Percentiles rank a stretch among this genome's conserved stretches.
phyloP scores from a whole-genome alignment of 1,140 invertebrate species.

The Pectinophora gossypiella region DNA sequence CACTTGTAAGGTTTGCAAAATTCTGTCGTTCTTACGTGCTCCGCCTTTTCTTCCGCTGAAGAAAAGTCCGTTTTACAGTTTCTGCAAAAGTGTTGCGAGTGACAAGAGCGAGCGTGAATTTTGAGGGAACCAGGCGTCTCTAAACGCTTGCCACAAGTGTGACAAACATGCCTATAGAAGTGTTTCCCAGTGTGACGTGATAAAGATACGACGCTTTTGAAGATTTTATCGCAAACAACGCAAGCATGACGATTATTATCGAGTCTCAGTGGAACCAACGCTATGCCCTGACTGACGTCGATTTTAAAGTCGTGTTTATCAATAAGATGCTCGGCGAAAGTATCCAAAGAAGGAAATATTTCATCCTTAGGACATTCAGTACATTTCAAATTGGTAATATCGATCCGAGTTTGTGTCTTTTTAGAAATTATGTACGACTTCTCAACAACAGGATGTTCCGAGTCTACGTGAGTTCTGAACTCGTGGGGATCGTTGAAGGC shows the following conservation, averaged over 20 bases:
- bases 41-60: constrained; percentile 9
- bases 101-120: neutral
- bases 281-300: constrained; percentile 4
- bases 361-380: constrained; percentile 2
- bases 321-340: constrained; percentile 10
- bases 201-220: constrained; percentile 1
- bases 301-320: constrained; percentile 11
- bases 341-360: neutral
- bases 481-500: constrained; percentile 12
- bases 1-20: constrained; percentile 7
- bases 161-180: constrained; percentile 14
- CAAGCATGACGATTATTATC: constrained; percentile 14
- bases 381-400: neutral
- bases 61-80: constrained; percentile 10
- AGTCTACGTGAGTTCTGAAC: constrained; percentile 12
- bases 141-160: constrained; percentile 18
- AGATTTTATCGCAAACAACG: constrained; percentile 13
- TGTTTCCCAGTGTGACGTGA: constrained; percentile 15
- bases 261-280: constrained; percentile 12
- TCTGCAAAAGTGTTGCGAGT: constrained; percentile 2
- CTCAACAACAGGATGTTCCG: constrained; percentile 6
- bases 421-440: neutral
- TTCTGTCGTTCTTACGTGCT: constrained; percentile 7
- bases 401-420: neutral
- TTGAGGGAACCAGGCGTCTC: neutral